Conservation (phyloP, 2,888 invertebrate species). For the Gymnosoma rotundatum region DNA sequence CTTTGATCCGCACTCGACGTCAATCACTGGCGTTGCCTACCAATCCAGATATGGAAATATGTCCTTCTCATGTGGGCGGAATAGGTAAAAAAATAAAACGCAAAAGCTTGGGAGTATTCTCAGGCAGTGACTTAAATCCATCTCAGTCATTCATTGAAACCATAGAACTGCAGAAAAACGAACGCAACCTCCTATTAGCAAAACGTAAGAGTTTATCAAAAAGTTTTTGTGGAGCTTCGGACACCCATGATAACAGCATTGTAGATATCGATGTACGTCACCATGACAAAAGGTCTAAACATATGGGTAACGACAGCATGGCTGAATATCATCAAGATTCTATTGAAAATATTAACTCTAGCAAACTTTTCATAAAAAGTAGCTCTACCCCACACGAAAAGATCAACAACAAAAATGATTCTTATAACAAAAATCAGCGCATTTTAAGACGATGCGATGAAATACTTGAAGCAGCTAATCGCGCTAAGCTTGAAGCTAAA, state of each 20-base stretch:
- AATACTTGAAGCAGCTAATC: slow-evolving; percentile 77
- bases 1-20: slow-evolving; percentile 75
- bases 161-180: slow-evolving; percentile 70
- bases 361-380: slow-evolving; percentile 23
- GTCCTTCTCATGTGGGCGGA: slow-evolving; percentile 1
- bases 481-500: slow-evolving; percentile 75
- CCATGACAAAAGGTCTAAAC: slow-evolving; percentile 58
- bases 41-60: slow-evolving; percentile 54
- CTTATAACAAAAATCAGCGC: slow-evolving; percentile 43
- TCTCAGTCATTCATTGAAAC: slow-evolving; percentile 79
- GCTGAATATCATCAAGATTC: slow-evolving; percentile 36
- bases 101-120: slow-evolving; percentile 57
- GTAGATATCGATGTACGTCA: slow-evolving; percentile 56
- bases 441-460: slow-evolving; percentile 76
- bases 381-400: slow-evolving; percentile 40
- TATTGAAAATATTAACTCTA: slow-evolving; percentile 26
- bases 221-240: slow-evolving; percentile 74
- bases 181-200: slow-evolving; percentile 30
- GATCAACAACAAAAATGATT: background rate
- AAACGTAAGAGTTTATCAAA: slow-evolving; percentile 77
- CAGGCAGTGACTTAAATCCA: slow-evolving; percentile 70
- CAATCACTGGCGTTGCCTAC: slow-evolving; percentile 74
- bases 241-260: slow-evolving; percentile 45
- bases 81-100: slow-evolving; percentile 44
- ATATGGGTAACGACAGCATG: slow-evolving; percentile 31